Conservation (phyloP, 2,888 invertebrate species). For the Timema cristinae region DNA sequence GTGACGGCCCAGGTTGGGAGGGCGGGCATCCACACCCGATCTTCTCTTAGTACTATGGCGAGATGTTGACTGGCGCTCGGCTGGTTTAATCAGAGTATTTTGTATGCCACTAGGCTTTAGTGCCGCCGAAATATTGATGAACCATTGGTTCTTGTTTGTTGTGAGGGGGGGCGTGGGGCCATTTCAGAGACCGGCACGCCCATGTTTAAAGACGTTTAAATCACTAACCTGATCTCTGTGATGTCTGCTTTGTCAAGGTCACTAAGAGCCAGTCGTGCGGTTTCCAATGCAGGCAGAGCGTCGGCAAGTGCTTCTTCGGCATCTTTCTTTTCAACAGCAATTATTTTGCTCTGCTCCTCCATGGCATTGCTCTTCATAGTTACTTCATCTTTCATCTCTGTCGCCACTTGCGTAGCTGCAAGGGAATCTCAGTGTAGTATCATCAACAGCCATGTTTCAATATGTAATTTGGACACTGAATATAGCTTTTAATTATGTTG, state of each 20-base stretch:
- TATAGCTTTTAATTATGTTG: too few species aligned
- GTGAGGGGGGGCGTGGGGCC: too few species aligned
- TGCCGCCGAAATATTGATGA: neutral
- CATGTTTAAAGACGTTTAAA: neutral
- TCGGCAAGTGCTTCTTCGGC: constrained; percentile 76
- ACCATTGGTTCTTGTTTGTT: too few species aligned
- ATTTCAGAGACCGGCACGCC: too few species aligned
- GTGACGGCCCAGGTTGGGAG: too few species aligned
- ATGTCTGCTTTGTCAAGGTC: constrained; percentile 87
- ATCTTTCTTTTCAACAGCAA: constrained; percentile 75
- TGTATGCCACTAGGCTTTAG: too few species aligned
- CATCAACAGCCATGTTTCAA: too few species aligned
- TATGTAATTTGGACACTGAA: too few species aligned
- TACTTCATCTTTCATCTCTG: constrained; percentile 74
- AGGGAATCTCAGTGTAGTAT: neutral
- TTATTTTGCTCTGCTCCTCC: constrained; percentile 73
- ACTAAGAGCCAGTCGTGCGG: constrained; percentile 71
- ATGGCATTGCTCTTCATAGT: constrained; percentile 75
- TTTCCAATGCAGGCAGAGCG: constrained; percentile 80
- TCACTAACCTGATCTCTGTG: constrained; percentile 68
- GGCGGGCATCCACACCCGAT: too few species aligned
- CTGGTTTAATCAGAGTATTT: too few species aligned
- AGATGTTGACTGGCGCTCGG: too few species aligned
- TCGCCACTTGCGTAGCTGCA: constrained; percentile 64
- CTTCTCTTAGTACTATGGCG: too few species aligned